Percentiles rank a stretch among this genome's conserved stretches.
phyloP scores from a whole-genome alignment of 2,797 vertebrate genomes.

The Cryptoprocta ferox region DNA sequence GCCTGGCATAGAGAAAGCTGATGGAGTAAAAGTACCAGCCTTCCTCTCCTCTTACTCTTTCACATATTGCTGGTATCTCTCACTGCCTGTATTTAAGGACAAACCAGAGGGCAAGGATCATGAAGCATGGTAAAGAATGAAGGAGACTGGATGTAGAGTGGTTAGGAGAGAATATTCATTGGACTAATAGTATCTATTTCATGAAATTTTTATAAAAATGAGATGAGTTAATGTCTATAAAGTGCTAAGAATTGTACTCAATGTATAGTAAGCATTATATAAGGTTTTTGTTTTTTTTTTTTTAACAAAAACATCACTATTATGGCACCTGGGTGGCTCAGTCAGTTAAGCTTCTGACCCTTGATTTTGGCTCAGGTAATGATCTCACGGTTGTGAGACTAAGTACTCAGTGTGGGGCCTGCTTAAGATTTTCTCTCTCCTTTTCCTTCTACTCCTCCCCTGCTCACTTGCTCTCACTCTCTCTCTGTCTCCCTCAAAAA shows the following conservation, averaged over 20 bases:
- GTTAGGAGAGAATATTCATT: neutral
- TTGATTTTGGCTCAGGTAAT: too few species aligned
- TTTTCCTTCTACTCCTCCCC: too few species aligned
- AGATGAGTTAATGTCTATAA: neutral
- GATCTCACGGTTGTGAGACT: too few species aligned
- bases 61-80: neutral
- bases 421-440: too few species aligned
- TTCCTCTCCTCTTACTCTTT: neutral
- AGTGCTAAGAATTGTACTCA: neutral
- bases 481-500: too few species aligned
- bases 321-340: too few species aligned
- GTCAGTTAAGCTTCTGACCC: too few species aligned
- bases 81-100: neutral
- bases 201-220: neutral
- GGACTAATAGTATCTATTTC: neutral
- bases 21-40: neutral
- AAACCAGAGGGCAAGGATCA: neutral
- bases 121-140: neutral
- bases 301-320: neutral
- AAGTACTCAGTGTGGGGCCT: too few species aligned
- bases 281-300: neutral
- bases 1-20: neutral
- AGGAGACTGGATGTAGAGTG: neutral
- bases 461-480: too few species aligned
- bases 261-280: neutral